phyloP scores from a whole-genome alignment of 2,888 invertebrate genomes.

The Phalera bucephala region DNA sequence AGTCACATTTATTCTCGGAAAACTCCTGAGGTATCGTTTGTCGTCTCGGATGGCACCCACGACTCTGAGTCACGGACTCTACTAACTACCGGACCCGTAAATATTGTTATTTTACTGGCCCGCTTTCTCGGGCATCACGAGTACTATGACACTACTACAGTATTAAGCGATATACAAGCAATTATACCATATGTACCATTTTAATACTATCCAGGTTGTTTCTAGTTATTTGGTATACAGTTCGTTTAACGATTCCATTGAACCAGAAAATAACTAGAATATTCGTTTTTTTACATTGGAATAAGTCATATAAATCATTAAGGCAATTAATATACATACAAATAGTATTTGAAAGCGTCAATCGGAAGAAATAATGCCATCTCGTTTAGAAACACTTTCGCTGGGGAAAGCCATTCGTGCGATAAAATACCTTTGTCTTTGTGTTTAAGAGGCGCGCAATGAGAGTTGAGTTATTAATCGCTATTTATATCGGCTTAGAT shows the following conservation, averaged over 20 bases:
- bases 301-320: too few relatives aligned
- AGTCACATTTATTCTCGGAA: conserved; percentile 16
- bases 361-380: conserved; percentile 54
- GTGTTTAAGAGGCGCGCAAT: conserved; percentile 38
- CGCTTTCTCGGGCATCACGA: conserved; percentile 31
- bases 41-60: conserved; percentile 35
- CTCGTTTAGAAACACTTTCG: conserved; percentile 74
- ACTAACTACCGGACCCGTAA: conserved; percentile 23
- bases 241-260: too few relatives aligned
- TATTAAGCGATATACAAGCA: too few relatives aligned
- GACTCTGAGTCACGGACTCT: conserved; percentile 46
- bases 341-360: conserved; percentile 69
- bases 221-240: too few relatives aligned
- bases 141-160: too few relatives aligned
- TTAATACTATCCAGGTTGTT: not conserved
- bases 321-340: conserved; percentile 36
- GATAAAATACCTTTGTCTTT: conserved; percentile 69
- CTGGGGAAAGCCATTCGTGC: conserved; percentile 76
- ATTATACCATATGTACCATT: too few relatives aligned
- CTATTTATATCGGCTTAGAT: conserved; percentile 33
- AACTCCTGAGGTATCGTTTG: conserved; percentile 19
- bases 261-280: too few relatives aligned
- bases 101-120: conserved; percentile 24
- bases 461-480: conserved; percentile 33
- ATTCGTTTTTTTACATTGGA: not conserved